Base-by-base conservation (phyloP, 2,797 vertebrate genomes). In the Ateles fusciceps region DNA sequence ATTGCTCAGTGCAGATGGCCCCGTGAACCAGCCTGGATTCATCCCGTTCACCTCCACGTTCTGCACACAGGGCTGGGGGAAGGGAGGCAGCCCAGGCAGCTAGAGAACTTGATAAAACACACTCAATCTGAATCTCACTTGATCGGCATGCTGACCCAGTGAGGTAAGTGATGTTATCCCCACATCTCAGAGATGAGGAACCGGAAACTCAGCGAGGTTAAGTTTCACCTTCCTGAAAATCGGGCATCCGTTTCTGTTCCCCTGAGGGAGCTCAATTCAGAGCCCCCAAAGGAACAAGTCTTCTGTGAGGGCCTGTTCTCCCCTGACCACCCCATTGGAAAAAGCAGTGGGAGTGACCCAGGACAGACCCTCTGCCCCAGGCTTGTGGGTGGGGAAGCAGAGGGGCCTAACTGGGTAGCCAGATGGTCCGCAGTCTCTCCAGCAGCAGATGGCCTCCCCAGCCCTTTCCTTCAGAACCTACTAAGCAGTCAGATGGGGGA, bases 191-290 rank as follows among this genome's bases (percentile, higher is more conserved):
- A 95, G 74, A 93, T n/a, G 89, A 97, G 95, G 97, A 97, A 95
- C 92, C 48, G 24, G 96, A 97, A 98, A 81, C 68, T 85, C 50
- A 15, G 76, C 3, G 1, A 86, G 42, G 76, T 92, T 91, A 91
- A 91, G 61, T 95, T 97, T 97, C 96, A 95, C 90, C 90, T 95
- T 97, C 96, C 95, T 97, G 91, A 97, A 96, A 97, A 95, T 36
- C 13, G 17, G 87, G 48, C 36, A 86, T 13, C 71, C 0, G 0
- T 92, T 97, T 94, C 94, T 95, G n/a, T 92, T 91, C 71, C 74
- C 44, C 61, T 22, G 46, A 75, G 85, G 57, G 55, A 85, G 76
- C 44, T 44, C 57, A 5, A 52, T 78, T 91, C 57, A 78, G 71
- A 90, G 28, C 7, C 36, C 21, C 39, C 4, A 28, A 87, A 89